Conservation (phyloP, 1,140 invertebrate genomes). For the Drosophila leontia region DNA sequence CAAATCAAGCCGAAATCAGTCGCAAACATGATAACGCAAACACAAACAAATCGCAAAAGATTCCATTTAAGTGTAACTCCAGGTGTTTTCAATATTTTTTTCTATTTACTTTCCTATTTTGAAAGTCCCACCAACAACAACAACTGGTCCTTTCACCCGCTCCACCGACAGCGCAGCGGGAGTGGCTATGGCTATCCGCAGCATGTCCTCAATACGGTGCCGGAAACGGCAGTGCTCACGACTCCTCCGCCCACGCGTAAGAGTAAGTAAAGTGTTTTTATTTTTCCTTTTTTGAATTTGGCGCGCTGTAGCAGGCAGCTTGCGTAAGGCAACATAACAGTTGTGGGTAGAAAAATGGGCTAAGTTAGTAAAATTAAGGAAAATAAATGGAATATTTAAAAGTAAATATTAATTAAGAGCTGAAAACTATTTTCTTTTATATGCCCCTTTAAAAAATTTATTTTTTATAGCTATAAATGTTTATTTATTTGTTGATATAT, state of each 20-base stretch:
- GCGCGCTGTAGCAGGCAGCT: conserved; percentile 15
- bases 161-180: conserved; percentile 66
- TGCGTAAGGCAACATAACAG: background rate
- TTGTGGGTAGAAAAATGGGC: too few species aligned
- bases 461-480: too few species aligned
- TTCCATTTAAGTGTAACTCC: conserved; percentile 36
- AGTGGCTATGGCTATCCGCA: conserved; percentile 56
- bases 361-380: too few species aligned
- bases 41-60: conserved; percentile 52
- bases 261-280: conserved; percentile 44
- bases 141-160: conserved; percentile 76
- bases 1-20: conserved; percentile 77
- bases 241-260: conserved; percentile 68
- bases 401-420: too few species aligned
- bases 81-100: conserved; percentile 30
- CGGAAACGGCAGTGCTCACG: conserved; percentile 63
- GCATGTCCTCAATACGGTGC: conserved; percentile 71
- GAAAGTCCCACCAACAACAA: conserved; percentile 65
- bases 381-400: too few species aligned
- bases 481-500: too few species aligned
- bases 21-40: conserved; percentile 69
- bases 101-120: conserved; percentile 4
- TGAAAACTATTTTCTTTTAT: too few species aligned
- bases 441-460: too few species aligned
- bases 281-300: conserved; percentile 9